Percentiles rank a stretch among this genome's conserved stretches.
These are phyloP conservation scores for Alcedo atthis DNA, from an alignment of 2,797 vertebrate genomes.

Conservation along the genomic window DNA sequence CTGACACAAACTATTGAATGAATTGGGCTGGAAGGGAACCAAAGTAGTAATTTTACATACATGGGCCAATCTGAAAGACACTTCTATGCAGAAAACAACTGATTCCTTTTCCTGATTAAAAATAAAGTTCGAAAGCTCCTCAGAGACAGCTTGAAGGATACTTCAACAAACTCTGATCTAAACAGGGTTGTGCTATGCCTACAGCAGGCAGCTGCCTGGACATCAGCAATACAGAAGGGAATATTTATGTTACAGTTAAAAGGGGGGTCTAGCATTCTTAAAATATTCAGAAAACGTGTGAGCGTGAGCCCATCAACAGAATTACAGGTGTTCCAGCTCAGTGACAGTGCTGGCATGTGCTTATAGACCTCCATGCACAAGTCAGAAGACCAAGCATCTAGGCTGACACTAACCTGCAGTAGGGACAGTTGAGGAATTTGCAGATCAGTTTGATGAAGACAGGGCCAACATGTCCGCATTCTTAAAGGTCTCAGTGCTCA, in stretches of 20 bases:
- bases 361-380: background rate
- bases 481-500: background rate
- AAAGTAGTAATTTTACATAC: conserved; percentile 20
- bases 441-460: background rate
- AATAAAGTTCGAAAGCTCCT: conserved; percentile 16
- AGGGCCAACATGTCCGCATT: background rate
- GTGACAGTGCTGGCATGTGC: fast-evolving
- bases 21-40: conserved; percentile 36
- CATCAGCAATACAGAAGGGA: background rate
- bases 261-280: background rate
- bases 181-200: background rate
- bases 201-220: background rate
- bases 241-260: background rate
- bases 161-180: background rate
- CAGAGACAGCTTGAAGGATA: background rate
- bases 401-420: background rate
- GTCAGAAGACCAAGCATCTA: background rate
- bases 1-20: conserved; percentile 48
- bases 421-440: background rate
- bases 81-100: conserved; percentile 27
- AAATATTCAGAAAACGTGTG: background rate
- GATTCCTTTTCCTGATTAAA: conserved; percentile 8
- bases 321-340: background rate
- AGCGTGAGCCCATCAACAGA: background rate
- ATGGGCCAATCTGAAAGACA: conserved; percentile 29